Percentiles rank a stretch among this genome's conserved stretches.
Evolutionary conservation across 2,888 invertebrate species (phyloP).

Genomic region (Pandemis heparana): DNA sequence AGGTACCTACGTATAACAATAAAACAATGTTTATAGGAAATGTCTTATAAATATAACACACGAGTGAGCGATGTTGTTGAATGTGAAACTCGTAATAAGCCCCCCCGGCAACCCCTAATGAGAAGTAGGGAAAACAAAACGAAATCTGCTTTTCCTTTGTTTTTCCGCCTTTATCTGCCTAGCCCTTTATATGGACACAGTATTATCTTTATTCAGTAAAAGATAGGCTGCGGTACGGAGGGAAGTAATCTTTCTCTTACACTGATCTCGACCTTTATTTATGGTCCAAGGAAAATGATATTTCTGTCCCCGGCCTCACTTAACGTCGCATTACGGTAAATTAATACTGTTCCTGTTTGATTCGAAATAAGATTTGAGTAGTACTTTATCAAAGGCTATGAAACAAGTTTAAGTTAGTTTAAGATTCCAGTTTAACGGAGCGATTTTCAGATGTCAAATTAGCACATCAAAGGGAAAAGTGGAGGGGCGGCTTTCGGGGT

Average conservation of each 20-base stretch:
- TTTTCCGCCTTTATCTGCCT: slow-evolving; percentile 53
- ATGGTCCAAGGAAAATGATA: slow-evolving; percentile 54
- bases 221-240: slow-evolving; percentile 53
- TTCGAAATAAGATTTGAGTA: slow-evolving; percentile 26
- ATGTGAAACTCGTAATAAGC: slow-evolving; percentile 12
- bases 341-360: slow-evolving; percentile 38
- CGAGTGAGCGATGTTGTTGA: neutral
- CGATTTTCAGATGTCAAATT: slow-evolving; percentile 70
- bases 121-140: slow-evolving; percentile 30
- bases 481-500: slow-evolving; percentile 65
- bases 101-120: slow-evolving; percentile 24
- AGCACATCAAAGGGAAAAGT: slow-evolving; percentile 78
- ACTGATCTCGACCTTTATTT: slow-evolving; percentile 61
- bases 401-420: slow-evolving; percentile 40
- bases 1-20: no score
- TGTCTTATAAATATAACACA: neutral
- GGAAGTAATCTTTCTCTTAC: slow-evolving; percentile 56
- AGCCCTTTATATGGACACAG: slow-evolving; percentile 53
- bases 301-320: slow-evolving; percentile 47
- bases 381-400: slow-evolving; percentile 28
- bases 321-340: slow-evolving; percentile 45
- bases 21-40: neutral
- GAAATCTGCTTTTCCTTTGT: slow-evolving; percentile 42
- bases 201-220: slow-evolving; percentile 60
- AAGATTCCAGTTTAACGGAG: slow-evolving; percentile 54